These are phyloP conservation scores for Nematolebias whitei DNA, from an alignment of 2,113 vertebrate species.

Conservation along the genomic window DNA sequence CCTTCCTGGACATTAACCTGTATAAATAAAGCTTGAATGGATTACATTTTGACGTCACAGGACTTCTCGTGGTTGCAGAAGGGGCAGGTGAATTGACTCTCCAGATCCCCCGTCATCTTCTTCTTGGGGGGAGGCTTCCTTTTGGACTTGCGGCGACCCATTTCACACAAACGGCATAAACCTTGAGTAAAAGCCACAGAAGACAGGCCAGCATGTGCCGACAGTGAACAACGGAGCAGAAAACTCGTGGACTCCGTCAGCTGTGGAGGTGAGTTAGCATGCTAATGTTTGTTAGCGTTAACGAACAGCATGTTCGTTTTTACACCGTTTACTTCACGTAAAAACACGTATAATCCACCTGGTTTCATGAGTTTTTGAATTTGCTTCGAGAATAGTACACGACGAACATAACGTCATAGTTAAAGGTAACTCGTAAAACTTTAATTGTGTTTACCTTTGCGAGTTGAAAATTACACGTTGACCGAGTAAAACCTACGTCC, in stretches of 20 bases:
- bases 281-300: constrained; percentile 46
- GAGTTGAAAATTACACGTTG: constrained; percentile 45
- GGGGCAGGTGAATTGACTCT: constrained; percentile 91
- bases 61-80: constrained; percentile 97
- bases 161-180: constrained; percentile 41
- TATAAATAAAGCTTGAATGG: fast-evolving
- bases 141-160: constrained; percentile 93
- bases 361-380: fast-evolving
- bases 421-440: not conserved
- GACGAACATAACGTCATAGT: no score
- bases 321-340: no score
- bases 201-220: no score
- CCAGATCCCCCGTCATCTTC: constrained; percentile 92
- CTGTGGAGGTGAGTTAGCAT: constrained; percentile 24
- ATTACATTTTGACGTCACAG: constrained; percentile 93
- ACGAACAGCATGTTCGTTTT: constrained; percentile 61
- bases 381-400: not conserved
- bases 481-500: not conserved
- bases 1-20: no score
- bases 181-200: constrained; percentile 3
- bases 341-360: not conserved
- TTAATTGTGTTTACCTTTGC: constrained; percentile 53
- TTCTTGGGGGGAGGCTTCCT: constrained; percentile 93
- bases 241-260: no score
- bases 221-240: no score